Evolutionary conservation across 2,113 vertebrate species (phyloP).

Genomic region (Nipponia nippon): DNA sequence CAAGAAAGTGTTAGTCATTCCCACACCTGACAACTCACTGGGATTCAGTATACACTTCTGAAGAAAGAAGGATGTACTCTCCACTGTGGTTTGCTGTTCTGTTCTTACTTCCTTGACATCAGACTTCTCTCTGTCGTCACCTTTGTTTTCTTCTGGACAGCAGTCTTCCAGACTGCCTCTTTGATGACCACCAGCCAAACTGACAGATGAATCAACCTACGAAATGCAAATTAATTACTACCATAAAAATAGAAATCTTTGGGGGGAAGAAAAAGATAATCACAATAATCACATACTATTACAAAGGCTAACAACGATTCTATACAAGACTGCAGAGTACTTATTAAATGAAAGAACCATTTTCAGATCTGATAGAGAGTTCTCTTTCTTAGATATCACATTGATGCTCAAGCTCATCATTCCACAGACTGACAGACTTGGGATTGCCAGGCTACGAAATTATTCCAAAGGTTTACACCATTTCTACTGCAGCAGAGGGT

Average conservation of each 20-base stretch:
- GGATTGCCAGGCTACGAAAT: background rate
- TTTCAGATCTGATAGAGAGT: background rate
- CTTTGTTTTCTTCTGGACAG: background rate
- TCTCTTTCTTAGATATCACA: background rate
- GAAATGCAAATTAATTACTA: background rate
- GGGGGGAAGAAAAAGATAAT: background rate
- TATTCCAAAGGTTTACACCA: background rate
- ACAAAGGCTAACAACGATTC: background rate
- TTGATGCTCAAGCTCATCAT: background rate
- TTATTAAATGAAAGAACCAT: background rate
- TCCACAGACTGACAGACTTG: background rate
- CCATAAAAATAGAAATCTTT: background rate
- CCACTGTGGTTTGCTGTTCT: background rate
- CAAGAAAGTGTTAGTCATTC: background rate
- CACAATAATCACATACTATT: background rate
- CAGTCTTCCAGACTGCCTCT: background rate
- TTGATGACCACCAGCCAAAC: slow-evolving; percentile 8
- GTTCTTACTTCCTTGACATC: background rate
- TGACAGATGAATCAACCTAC: slow-evolving; percentile 43
- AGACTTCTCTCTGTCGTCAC: background rate
- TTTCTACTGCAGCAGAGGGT: background rate
- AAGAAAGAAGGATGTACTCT: background rate
- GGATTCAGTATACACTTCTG: background rate
- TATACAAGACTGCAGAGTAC: background rate
- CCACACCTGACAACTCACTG: slow-evolving; percentile 33